Evolutionary conservation across 2,113 vertebrate genomes (phyloP), one percentile per base, ranked within the genome.

Genomic region (Stegastes partitus): DNA sequence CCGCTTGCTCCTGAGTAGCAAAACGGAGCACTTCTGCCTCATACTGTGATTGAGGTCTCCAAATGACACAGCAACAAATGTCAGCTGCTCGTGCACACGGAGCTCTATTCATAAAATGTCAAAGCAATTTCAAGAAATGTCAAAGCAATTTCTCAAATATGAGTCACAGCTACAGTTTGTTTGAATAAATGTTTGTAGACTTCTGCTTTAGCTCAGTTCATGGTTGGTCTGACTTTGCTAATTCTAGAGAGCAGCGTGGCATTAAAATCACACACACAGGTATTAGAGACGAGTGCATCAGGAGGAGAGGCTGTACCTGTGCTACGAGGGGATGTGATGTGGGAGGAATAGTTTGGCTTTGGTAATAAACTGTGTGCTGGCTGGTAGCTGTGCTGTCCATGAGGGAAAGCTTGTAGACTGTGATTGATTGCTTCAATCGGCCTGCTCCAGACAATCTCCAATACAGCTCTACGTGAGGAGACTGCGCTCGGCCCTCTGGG

Each of bases 361-460:
- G 50, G 64, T 74, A 44, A 53, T 51, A 81, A 75, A 67, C 57
- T 70, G 75, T 49, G 54, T 47, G 69, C 57, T 51, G 8, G 42
- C 62, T 56, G 54, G 14, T 22, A 7, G 56, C 81, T 53, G 63
- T 57, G 74, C 11, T 62, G 68, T 80, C 72, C 71, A 59, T 28
- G 50, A 83, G 85, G 70, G 50, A 62, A 55, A 37, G 25, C 59
- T 77, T 42, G 39, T 68, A 61, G 62, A 59, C 56, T 18, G 76
- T 91, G 91, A 92, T 89, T 88, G 89, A 91, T 91, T 64, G 86
- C 77, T 84, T 88, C 78, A 78, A 78, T 88, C 58, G 61, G 65
- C 54, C 84, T 12, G 23, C 68, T 82, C 74, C 80, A 90, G 88
- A 91, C 84, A 72, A 71, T 86, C 80, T 86, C 77, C 79, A 87